phyloP scores from a whole-genome alignment of 2,888 invertebrate genomes.

The Pandemis corylana region DNA sequence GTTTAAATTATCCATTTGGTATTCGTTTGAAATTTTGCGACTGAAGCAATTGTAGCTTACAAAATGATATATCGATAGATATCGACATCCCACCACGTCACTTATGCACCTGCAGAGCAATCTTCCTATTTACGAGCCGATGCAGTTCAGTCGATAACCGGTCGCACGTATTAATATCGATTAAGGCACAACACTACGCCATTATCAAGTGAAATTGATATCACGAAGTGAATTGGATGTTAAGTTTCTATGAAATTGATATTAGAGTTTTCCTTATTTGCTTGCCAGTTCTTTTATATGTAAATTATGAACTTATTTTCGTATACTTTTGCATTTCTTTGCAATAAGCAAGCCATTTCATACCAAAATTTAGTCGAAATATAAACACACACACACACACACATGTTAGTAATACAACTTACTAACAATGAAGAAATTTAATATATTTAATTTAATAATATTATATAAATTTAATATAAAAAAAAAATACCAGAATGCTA shows the following conservation, averaged over 20 bases:
- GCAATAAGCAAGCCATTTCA: too few relatives aligned
- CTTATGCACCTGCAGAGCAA: conserved; percentile 37
- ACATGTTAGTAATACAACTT: too few relatives aligned
- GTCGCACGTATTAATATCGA: conserved; percentile 39
- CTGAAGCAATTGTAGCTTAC: too few relatives aligned
- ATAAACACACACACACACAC: too few relatives aligned
- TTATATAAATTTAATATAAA: too few relatives aligned
- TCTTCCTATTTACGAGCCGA: conserved; percentile 42
- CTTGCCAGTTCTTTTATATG: too few relatives aligned
- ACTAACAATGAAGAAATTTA: neutral
- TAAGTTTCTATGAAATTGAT: neutral
- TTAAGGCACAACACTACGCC: conserved; percentile 35
- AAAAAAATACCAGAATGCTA: neutral
- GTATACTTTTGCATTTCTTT: too few relatives aligned
- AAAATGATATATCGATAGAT: neutral
- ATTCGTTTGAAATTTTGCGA: too few relatives aligned
- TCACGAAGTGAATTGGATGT: neutral
- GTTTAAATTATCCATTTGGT: too few relatives aligned
- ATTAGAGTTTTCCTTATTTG: neutral
- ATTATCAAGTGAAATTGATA: conserved; percentile 18
- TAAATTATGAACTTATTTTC: too few relatives aligned
- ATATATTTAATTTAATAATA: too few relatives aligned
- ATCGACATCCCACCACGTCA: neutral
- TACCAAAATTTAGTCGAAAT: too few relatives aligned
- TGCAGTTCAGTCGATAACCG: conserved; percentile 41